These are phyloP conservation scores for Brachystomella parvula DNA, from an alignment of 1,140 invertebrate species.

Conservation along the genomic window DNA sequence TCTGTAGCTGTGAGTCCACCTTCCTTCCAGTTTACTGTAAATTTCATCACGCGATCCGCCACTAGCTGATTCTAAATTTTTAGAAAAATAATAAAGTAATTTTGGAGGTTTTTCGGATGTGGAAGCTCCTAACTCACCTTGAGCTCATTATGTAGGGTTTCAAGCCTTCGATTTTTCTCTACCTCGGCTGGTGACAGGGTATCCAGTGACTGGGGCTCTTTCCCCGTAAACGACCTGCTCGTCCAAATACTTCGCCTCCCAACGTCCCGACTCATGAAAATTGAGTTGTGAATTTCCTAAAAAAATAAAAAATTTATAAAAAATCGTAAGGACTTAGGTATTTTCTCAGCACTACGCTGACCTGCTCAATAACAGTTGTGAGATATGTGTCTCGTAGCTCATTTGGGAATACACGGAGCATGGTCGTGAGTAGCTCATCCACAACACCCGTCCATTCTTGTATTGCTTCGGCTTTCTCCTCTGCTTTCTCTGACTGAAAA, in stretches of 20 bases:
- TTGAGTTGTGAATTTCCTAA: constrained; percentile 66
- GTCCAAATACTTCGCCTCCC: constrained; percentile 67
- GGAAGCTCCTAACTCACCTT: constrained; percentile 47
- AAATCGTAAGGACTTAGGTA: no score
- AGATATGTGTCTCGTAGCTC: constrained; percentile 68
- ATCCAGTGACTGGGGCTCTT: constrained; percentile 40
- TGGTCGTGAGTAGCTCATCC: constrained; percentile 55
- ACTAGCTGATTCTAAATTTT: constrained; percentile 49
- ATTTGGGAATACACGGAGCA: constrained; percentile 60
- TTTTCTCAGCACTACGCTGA: no score
- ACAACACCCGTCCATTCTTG: constrained; percentile 32
- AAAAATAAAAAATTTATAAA: constrained; percentile 7
- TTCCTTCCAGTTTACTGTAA: constrained; percentile 52
- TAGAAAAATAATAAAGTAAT: constrained; percentile 6
- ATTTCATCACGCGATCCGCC: constrained; percentile 55
- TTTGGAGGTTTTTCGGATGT: constrained; percentile 19
- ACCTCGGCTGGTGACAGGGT: constrained; percentile 45
- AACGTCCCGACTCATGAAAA: constrained; percentile 62
- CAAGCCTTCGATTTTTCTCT: constrained; percentile 58
- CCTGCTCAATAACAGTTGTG: constrained; percentile 68
- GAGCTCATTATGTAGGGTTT: constrained; percentile 59
- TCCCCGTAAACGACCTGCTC: constrained; percentile 48
- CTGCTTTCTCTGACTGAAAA: constrained; percentile 31
- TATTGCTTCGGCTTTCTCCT: constrained; percentile 27
- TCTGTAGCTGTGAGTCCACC: constrained; percentile 47